A percentile compares a stretch with the other conserved stretches of the same genome.
Conservation (phyloP, 2,113 vertebrate genomes). For the Sorex fumeus region DNA sequence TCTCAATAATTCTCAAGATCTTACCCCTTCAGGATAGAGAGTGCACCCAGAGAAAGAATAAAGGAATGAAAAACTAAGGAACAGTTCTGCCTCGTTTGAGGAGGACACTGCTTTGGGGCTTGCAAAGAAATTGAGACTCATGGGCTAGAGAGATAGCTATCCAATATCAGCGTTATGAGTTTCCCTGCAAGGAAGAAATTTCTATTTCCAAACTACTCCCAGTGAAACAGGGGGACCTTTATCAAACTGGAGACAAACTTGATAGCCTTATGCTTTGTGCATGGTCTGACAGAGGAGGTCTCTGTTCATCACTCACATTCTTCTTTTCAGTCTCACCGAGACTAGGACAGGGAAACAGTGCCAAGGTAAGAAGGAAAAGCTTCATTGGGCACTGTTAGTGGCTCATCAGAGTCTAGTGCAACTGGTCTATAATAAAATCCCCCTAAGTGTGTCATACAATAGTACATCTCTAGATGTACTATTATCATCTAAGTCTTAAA, state of each 20-base stretch:
- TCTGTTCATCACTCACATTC: neutral
- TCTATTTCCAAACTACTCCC: conserved; percentile 32
- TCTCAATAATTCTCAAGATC: neutral
- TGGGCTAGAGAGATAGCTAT: neutral
- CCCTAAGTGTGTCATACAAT: neutral
- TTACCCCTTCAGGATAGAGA: neutral
- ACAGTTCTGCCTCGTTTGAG: neutral
- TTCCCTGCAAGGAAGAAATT: conserved; percentile 10
- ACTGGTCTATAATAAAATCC: conserved; percentile 23
- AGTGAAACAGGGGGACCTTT: neutral
- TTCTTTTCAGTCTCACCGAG: conserved; percentile 1
- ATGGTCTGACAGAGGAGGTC: conserved; percentile 21
- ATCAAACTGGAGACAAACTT: neutral
- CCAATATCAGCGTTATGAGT: neutral
- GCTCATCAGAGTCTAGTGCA: neutral
- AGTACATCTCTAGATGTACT: neutral
- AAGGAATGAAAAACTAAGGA: neutral
- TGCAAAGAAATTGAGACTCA: neutral
- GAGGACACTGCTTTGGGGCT: neutral
- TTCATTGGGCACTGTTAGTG: neutral
- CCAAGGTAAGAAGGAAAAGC: neutral
- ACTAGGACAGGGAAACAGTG: conserved; percentile 5
- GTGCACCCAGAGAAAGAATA: neutral
- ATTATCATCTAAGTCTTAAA: neutral
- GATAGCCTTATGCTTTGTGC: neutral